Percentiles rank a stretch among this genome's conserved stretches.
phyloP scores from a whole-genome alignment of 2,113 vertebrate genomes.

The Ctenodactylus gundi region DNA sequence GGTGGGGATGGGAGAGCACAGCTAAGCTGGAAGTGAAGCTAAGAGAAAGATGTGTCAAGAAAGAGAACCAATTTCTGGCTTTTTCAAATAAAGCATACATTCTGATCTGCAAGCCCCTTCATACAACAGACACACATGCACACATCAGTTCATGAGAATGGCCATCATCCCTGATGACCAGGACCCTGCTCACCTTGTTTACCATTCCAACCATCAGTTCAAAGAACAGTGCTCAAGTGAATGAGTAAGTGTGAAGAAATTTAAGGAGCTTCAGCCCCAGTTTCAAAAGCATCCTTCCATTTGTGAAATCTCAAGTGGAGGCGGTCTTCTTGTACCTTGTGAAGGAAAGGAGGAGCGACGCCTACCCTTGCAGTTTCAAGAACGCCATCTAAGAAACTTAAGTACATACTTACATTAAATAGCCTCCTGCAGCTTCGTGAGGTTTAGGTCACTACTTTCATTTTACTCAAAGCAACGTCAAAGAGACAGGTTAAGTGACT shows the following conservation, averaged over 20 bases:
- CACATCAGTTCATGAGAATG: rapidly evolving
- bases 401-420: neutral
- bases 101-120: neutral
- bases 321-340: neutral
- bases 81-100: conserved; percentile 20
- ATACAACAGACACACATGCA: too few relatives aligned
- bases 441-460: neutral
- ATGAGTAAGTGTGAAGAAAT: neutral
- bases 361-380: rapidly evolving
- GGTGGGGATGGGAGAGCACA: conserved; percentile 12
- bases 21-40: conserved; percentile 34
- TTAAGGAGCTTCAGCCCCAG: neutral
- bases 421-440: neutral
- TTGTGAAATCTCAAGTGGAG: neutral
- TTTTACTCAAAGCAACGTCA: neutral
- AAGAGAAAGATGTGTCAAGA: conserved; percentile 30
- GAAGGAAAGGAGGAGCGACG: neutral
- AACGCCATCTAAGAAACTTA: neutral
- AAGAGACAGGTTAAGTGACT: neutral
- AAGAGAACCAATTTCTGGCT: conserved; percentile 30
- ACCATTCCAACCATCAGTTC: neutral
- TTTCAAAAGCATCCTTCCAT: neutral
- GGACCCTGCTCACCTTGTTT: neutral
- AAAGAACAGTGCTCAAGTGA: neutral
- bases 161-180: neutral